Evolutionary conservation across 2,113 vertebrate genomes (phyloP).

Genomic region (Pachycephala philippinensis): DNA sequence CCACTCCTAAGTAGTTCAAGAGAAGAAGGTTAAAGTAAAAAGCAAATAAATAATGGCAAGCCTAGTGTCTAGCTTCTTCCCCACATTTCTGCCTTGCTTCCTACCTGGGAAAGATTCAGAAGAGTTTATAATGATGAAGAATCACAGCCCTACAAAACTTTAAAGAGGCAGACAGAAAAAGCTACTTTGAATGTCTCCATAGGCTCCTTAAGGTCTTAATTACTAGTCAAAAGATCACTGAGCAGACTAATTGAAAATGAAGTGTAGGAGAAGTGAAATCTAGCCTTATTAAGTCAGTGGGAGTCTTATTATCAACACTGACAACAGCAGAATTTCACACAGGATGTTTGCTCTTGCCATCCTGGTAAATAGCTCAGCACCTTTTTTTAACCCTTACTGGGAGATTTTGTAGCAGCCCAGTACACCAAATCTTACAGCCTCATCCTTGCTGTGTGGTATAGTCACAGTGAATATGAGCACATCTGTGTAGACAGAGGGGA

Average conservation of each 20-base stretch:
- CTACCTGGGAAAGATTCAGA: background rate
- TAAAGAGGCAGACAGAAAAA: background rate
- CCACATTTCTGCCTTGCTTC: background rate
- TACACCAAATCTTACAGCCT: background rate
- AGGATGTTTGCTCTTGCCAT: background rate
- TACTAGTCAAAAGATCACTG: background rate
- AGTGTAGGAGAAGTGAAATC: background rate
- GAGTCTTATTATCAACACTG: background rate
- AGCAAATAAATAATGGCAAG: background rate
- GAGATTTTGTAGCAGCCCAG: background rate
- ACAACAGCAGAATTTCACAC: background rate
- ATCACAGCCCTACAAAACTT: background rate
- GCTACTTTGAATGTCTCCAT: background rate
- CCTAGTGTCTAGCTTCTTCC: background rate
- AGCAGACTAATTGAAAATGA: background rate
- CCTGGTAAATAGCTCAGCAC: background rate
- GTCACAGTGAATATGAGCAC: background rate
- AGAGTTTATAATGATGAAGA: background rate
- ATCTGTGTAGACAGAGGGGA: background rate
- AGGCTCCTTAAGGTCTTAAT: background rate
- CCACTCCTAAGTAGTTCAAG: background rate
- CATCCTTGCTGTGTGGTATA: background rate
- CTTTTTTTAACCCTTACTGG: background rate
- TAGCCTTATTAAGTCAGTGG: background rate
- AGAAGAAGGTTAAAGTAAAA: background rate